phyloP scores from a whole-genome alignment of 2,113 vertebrate genomes.

The Meleagris gallopavo region DNA sequence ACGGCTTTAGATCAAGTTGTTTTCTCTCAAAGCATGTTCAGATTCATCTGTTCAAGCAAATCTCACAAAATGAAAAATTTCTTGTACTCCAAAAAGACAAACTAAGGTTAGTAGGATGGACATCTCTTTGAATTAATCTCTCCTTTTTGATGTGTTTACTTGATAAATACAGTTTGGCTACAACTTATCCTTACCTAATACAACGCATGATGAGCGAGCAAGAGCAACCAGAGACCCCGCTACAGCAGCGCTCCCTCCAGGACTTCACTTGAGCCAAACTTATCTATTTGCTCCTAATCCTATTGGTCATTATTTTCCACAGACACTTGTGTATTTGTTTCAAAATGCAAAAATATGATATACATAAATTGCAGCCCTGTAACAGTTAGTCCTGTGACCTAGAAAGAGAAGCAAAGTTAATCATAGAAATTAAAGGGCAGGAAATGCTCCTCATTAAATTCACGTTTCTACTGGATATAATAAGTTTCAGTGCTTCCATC shows the following conservation, averaged over 20 bases:
- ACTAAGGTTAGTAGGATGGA: neutral
- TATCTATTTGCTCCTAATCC: neutral
- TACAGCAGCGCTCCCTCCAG: neutral
- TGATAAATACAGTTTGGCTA: neutral
- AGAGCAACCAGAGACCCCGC: neutral
- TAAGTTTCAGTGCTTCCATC: conserved; percentile 5
- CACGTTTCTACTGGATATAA: neutral
- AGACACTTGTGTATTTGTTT: neutral
- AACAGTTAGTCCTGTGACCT: neutral
- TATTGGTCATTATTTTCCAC: neutral
- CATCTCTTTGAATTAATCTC: neutral
- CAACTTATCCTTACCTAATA: neutral
- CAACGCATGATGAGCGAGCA: neutral
- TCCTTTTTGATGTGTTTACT: neutral
- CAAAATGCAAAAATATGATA: neutral
- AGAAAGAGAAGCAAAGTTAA: neutral
- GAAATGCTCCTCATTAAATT: conserved; percentile 18
- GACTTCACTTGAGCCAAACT: neutral
- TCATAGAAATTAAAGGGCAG: neutral
- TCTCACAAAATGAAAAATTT: neutral
- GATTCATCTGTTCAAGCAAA: neutral
- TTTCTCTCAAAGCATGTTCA: neutral
- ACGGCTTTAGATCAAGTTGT: neutral
- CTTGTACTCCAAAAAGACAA: neutral
- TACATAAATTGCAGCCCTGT: neutral